A percentile compares a stretch with the other conserved stretches of the same genome.
Evolutionary conservation across 1,140 invertebrate genomes (phyloP).

Genomic region (Drosophila sproati): DNA sequence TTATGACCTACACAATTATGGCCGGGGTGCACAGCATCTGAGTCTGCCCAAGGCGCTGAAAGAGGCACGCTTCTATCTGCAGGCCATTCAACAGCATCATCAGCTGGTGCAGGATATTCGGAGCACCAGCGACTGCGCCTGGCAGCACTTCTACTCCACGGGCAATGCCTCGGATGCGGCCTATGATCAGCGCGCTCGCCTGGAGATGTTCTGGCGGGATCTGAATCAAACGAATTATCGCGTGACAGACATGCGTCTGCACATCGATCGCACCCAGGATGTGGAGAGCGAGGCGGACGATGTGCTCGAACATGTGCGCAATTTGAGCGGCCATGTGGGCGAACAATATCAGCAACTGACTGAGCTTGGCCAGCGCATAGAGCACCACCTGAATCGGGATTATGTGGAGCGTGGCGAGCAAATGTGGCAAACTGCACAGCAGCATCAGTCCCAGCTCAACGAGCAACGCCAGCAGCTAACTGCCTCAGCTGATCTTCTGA

Average conservation of each 20-base stretch:
- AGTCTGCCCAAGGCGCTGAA: slow-evolving; percentile 76
- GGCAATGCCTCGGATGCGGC: slow-evolving; percentile 77
- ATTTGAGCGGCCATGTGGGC: slow-evolving; percentile 66
- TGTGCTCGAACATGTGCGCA: slow-evolving; percentile 81
- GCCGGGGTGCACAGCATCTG: slow-evolving; percentile 69
- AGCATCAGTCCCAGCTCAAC: slow-evolving; percentile 40
- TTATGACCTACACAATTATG: slow-evolving; percentile 65
- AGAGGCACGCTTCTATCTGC: slow-evolving; percentile 74
- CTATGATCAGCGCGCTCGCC: slow-evolving; percentile 78
- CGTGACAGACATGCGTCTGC: slow-evolving; percentile 72
- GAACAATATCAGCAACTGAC: slow-evolving; percentile 63
- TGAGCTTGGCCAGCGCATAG: slow-evolving; percentile 47
- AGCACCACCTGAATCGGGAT: slow-evolving; percentile 57
- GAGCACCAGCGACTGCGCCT: slow-evolving; percentile 68
- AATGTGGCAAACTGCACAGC: slow-evolving; percentile 32
- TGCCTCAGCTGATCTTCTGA: slow-evolving; percentile 42
- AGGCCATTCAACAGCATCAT: slow-evolving; percentile 69
- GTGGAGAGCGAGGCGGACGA: slow-evolving; percentile 85
- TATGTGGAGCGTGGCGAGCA: slow-evolving; percentile 56
- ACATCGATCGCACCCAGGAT: slow-evolving; percentile 82
- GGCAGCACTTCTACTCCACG: slow-evolving; percentile 67
- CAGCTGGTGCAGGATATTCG: slow-evolving; percentile 65
- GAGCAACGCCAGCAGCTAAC: slow-evolving; percentile 54
- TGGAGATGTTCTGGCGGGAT: slow-evolving; percentile 78
- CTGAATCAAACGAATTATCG: slow-evolving; percentile 73